Evolutionary conservation across 2,113 vertebrate species (phyloP), one percentile per base, ranked within the genome.

Genomic region (Psammodynastes pulverulentus): DNA sequence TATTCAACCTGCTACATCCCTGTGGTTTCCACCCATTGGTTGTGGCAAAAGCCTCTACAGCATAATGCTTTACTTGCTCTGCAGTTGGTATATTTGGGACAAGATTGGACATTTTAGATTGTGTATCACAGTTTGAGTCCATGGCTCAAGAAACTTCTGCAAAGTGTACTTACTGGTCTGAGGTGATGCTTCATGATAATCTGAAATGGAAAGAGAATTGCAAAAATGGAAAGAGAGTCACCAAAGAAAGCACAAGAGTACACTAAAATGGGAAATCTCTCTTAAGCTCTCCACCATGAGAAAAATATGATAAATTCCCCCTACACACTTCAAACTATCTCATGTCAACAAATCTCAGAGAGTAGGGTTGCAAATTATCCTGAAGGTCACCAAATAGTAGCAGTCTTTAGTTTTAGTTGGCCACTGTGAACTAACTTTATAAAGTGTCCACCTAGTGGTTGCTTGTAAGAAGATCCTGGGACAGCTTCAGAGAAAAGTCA

Each of bases 151-250:
- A 72, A 39, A 39, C 5, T 7, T 72, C 67, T 34, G n/a, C 12
- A 15, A 10, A n/a, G 29, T 26, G 7, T 29, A 89, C 88, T 89
- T 62, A 89, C 88, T 67, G 29, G 56, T 62, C 5, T 1, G 34
- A 13, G 9, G 43, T 29, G 45, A 17, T 12, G 0, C 13, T 67
- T 89, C 45, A 19, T 89, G 97, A 89, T 97, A 97, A 92, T 67
- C 97, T 98, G 94, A 72, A 96, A 95, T 94, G 84, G 19, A 87
- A 91, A 91, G 54, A 19, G 39, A 24, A 17, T 39, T 90, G 84
- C 39, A 51, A 52, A 39, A 90, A 92, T 62, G 0, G 23, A 87
- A 91, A 87, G 46, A 17, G 2, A 24, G 29, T 45, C 89, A 88
- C 54, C n/a, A 87, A 87, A 21, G 29, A 93, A 79, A 17, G 8